Conservation (phyloP, 2,888 invertebrate species). For the Tribolium freemani region DNA sequence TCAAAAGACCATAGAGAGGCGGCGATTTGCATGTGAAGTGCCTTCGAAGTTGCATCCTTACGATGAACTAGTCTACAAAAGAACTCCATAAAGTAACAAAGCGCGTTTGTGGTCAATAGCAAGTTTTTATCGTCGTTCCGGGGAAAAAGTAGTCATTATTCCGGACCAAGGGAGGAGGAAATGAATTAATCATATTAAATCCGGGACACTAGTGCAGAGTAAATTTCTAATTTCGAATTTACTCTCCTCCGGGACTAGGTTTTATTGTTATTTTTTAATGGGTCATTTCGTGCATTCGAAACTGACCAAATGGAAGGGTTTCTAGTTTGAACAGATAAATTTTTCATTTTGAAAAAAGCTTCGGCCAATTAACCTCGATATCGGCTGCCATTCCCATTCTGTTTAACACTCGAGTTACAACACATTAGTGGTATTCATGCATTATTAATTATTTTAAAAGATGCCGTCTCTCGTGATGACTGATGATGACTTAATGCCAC, state of each 20-base stretch:
- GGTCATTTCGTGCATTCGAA: constrained; percentile 6
- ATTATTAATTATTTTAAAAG: constrained; percentile 35
- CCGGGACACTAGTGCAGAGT: constrained; percentile 2
- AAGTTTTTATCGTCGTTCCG: constrained; percentile 19
- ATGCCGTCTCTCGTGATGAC: constrained; percentile 33
- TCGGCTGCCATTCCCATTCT: background rate
- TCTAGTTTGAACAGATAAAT: constrained; percentile 19
- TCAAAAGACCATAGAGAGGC: constrained; percentile 52
- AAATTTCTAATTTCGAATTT: constrained; percentile 26
- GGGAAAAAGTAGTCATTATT: constrained; percentile 37
- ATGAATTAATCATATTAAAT: constrained; percentile 43
- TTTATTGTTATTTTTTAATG: constrained; percentile 35
- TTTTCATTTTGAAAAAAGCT: constrained; percentile 15
- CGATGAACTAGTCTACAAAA: constrained; percentile 47
- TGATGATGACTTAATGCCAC: constrained; percentile 31
- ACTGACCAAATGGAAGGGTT: constrained; percentile 13
- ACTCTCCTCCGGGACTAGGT: background rate
- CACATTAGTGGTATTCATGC: constrained; percentile 25
- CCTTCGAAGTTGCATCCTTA: constrained; percentile 46
- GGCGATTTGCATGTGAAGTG: constrained; percentile 64
- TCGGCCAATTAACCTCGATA: constrained; percentile 7
- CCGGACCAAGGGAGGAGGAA: constrained; percentile 17
- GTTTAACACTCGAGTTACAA: constrained; percentile 12
- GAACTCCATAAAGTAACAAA: constrained; percentile 47
- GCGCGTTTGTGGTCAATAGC: constrained; percentile 46